Percentiles rank a stretch among this genome's conserved stretches.
Evolutionary conservation across 2,113 vertebrate species (phyloP).

Genomic region (Petromus typicus): DNA sequence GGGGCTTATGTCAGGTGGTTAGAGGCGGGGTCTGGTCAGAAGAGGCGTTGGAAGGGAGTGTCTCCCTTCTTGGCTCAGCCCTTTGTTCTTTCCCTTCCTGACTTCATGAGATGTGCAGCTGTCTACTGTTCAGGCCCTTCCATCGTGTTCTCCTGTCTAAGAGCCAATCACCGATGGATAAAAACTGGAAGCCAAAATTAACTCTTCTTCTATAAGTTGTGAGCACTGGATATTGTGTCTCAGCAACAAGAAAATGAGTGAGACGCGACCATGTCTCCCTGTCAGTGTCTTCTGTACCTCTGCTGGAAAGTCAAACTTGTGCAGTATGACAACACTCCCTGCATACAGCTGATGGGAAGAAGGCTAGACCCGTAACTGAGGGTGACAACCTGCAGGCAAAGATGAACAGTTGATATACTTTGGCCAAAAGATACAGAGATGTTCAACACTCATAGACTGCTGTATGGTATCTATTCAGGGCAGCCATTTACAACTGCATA

Average conservation of each 20-base stretch:
- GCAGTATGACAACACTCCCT: neutral
- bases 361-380: neutral
- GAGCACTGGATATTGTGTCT: neutral
- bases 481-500: too few species aligned
- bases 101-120: neutral
- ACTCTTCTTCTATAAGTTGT: neutral
- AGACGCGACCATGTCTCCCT: neutral
- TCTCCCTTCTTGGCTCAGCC: neutral
- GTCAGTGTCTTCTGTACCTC: neutral
- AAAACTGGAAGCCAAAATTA: neutral
- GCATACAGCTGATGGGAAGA: neutral
- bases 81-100: neutral
- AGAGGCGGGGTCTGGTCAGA: neutral
- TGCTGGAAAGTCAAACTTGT: neutral
- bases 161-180: neutral
- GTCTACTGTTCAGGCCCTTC: neutral
- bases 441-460: neutral
- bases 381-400: neutral
- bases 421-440: neutral
- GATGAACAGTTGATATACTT: neutral
- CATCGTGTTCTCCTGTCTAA: neutral
- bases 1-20: neutral
- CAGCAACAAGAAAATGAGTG: neutral
- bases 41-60: neutral
- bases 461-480: neutral